A percentile compares a stretch with the other conserved stretches of the same genome.
phyloP scores from a whole-genome alignment of 2,113 vertebrate species.

The Rattus rattus region DNA sequence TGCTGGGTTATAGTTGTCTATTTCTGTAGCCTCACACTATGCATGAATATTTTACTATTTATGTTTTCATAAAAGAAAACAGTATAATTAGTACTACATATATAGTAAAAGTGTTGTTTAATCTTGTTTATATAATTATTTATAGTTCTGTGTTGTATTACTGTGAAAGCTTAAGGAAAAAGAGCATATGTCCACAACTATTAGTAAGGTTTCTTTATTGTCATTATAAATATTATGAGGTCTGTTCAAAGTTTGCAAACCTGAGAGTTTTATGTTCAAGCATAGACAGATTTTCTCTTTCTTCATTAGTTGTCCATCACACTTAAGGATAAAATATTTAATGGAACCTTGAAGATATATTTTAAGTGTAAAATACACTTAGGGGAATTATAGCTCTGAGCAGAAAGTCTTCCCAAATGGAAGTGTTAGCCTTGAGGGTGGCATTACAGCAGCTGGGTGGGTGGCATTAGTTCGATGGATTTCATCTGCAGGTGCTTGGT shows the following conservation, averaged over 20 bases:
- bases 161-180: conserved; percentile 23
- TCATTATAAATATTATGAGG: conserved; percentile 10
- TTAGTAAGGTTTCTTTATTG: conserved; percentile 28
- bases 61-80: conserved; percentile 55
- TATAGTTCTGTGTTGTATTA: background rate
- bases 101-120: conserved; percentile 32
- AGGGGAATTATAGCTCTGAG: background rate
- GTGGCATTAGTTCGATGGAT: background rate
- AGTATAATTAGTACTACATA: conserved; percentile 2
- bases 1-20: background rate
- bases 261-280: conserved; percentile 7
- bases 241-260: conserved; percentile 37
- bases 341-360: background rate
- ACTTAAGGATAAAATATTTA: conserved; percentile 23
- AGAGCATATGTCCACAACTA: background rate
- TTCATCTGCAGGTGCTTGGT: background rate
- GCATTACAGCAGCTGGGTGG: background rate
- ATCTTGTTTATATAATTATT: conserved; percentile 7
- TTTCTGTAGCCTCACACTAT: background rate
- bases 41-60: background rate
- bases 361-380: background rate
- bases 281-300: background rate
- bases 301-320: background rate
- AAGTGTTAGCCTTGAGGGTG: background rate
- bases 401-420: background rate